These are phyloP conservation scores for Invenusta paracnida DNA, from an alignment of 2,888 invertebrate species.

Conservation along the genomic window DNA sequence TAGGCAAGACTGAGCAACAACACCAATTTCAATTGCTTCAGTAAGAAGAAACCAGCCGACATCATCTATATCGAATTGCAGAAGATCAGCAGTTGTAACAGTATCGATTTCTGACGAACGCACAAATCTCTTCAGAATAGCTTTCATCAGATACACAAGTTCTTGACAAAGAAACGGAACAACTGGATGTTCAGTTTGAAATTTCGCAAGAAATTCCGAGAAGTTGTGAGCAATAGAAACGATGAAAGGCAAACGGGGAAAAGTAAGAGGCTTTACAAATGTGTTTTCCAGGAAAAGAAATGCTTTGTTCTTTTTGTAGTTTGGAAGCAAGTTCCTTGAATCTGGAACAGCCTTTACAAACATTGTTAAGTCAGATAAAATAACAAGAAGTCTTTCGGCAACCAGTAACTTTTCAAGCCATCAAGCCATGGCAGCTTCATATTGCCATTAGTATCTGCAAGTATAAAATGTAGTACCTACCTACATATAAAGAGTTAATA, in stretches of 20 bases:
- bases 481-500: no score
- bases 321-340: slow-evolving; percentile 5
- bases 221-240: slow-evolving; percentile 23
- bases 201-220: not conserved
- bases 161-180: slow-evolving; percentile 11
- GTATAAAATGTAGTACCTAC: no score
- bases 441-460: no score
- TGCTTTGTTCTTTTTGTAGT: not conserved
- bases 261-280: slow-evolving; percentile 9
- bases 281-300: slow-evolving; percentile 21
- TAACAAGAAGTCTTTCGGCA: not conserved
- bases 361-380: not conserved
- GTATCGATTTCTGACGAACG: not conserved
- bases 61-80: slow-evolving; percentile 10
- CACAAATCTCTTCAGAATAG: slow-evolving; percentile 23
- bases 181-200: slow-evolving; percentile 13
- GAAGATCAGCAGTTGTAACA: not conserved
- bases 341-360: slow-evolving; percentile 2
- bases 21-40: slow-evolving; percentile 12
- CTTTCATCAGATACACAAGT: not conserved
- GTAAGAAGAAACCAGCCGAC: not conserved
- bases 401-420: not conserved
- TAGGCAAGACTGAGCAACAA: slow-evolving; percentile 11
- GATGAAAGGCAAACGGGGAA: slow-evolving; percentile 2
- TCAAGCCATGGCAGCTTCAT: no score